Conservation (phyloP, 2,888 invertebrate species). For the Caenorhabditis afra region DNA sequence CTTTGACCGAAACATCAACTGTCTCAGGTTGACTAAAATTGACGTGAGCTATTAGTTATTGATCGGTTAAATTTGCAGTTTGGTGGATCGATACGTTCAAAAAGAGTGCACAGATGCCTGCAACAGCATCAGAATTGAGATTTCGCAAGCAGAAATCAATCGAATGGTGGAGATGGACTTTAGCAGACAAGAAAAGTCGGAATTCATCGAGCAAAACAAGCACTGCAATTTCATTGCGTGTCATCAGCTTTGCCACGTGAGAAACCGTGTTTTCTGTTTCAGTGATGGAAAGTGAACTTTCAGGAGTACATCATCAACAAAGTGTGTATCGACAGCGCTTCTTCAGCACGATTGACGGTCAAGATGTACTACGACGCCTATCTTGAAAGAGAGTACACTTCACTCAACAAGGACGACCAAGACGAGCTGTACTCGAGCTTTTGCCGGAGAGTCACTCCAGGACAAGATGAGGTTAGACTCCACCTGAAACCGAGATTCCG, state of each 20-base stretch:
- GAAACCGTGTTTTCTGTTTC: conserved; percentile 15
- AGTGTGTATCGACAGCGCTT: conserved; percentile 55
- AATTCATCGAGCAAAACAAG: conserved; percentile 60
- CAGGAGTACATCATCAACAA: conserved; percentile 61
- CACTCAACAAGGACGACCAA: conserved; percentile 49
- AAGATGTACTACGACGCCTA: conserved; percentile 62
- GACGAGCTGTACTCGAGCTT: conserved; percentile 66
- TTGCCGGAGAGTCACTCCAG: conserved; percentile 62
- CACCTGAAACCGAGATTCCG: not conserved
- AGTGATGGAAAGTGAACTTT: not conserved
- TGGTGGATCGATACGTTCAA: conserved; percentile 57
- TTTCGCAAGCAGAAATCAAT: conserved; percentile 35
- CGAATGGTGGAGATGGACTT: conserved; percentile 44
- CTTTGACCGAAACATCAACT: conserved; percentile 61
- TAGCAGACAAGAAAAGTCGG: conserved; percentile 38
- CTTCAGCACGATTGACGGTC: conserved; percentile 42
- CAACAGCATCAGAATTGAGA: conserved; percentile 48
- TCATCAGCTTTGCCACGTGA: conserved; percentile 68
- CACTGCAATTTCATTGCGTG: conserved; percentile 66
- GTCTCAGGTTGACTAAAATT: conserved; percentile 37
- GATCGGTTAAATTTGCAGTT: conserved; percentile 38
- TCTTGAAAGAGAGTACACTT: conserved; percentile 53
- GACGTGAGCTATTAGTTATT: not conserved
- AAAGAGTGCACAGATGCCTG: conserved; percentile 63
- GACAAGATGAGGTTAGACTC: conserved; percentile 55